A percentile compares a stretch with the other conserved stretches of the same genome.
These are phyloP conservation scores for Chrysogorgia sp. DNA, from an alignment of 92 coral and sea anemone species.

Conservation along the genomic window DNA sequence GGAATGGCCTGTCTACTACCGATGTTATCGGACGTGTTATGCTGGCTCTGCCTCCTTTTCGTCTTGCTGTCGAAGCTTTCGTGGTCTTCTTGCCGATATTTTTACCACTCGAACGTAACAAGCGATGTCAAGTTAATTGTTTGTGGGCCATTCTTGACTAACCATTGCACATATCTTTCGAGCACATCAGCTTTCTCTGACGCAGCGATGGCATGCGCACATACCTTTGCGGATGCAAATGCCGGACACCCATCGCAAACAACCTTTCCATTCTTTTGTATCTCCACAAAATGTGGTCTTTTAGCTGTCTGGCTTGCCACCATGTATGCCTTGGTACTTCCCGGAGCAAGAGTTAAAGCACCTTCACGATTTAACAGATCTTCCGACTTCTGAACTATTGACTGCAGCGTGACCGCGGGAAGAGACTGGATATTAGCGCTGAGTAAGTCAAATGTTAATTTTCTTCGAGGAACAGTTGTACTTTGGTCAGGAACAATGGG, in stretches of 20 bases:
- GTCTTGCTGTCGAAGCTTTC: conserved; percentile 7
- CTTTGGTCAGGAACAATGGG: not conserved
- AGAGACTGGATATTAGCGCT: conserved; percentile 5
- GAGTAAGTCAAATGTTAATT: not conserved
- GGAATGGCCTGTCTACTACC: not conserved
- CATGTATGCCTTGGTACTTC: conserved; percentile 2
- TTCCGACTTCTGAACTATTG: not conserved
- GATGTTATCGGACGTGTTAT: not conserved
- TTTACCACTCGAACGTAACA: conserved; percentile 6
- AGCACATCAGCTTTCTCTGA: not conserved
- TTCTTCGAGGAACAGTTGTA: not conserved
- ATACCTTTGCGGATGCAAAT: not conserved
- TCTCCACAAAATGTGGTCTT: conserved; percentile 7
- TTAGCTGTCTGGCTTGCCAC: conserved; percentile 7
- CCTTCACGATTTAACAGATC: not conserved
- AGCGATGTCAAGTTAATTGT: conserved; percentile 4
- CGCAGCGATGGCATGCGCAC: conserved; percentile 2
- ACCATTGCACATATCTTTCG: not conserved
- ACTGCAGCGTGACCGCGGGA: conserved; percentile 7
- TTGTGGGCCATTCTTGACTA: conserved; percentile 10
- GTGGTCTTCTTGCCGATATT: not conserved
- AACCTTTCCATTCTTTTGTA: conserved; percentile 1
- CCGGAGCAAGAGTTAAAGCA: conserved; percentile 7
- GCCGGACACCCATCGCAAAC: conserved; percentile 3
- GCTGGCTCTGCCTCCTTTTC: conserved; percentile 8